Base-by-base conservation (phyloP, 2,113 vertebrate species). In the Callithrix jacchus region DNA sequence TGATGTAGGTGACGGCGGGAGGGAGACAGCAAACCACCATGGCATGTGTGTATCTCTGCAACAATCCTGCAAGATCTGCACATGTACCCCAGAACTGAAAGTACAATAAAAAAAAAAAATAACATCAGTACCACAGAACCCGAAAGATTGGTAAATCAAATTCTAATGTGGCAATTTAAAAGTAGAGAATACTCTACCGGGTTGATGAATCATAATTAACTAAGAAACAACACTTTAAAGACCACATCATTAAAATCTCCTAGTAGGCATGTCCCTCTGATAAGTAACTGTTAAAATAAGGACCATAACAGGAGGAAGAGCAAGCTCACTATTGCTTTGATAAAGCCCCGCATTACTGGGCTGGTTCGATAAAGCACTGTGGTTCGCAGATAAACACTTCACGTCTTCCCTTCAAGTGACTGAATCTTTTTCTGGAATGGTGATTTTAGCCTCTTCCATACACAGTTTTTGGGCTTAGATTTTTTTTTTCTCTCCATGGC, bases 401-500 rank as follows among this genome's bases (percentile, higher is more conserved):
- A 6, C 4, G 3, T 1, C 17, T 5, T 52, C 10, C 56, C 5
- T 90, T 99, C 99, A 99, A 12, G 99, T 99, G 30, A 99, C 98
- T 0, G 98, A 99, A 74, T 98, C 99, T 91, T 99, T 98, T 98
- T 99, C 49, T 98, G 92, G 32, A 99, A 99, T 0, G 99, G 99
- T 0, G 99, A 98, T 16, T 98, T 99, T 5, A 99, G 97, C n/a
- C 99, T 98, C 73, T 98, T 99, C 99, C 99, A 99, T 8, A 99
- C 37, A 0, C 99, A 99, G 83, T 92, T 98, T 54, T 98, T 99
- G 1, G 98, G 98, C 42, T 99, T 98, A 1, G 98, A 98, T 13
- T 30, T 64, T 64, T 76, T 98, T 99, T 37, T 97, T 99, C 84
- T 99, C 84, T 99, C 99, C 96, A 98, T 56, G 1, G 99, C 99